These are phyloP conservation scores for Dicyrtoma fusca DNA, from an alignment of 2,888 invertebrate genomes.

Conservation along the genomic window DNA sequence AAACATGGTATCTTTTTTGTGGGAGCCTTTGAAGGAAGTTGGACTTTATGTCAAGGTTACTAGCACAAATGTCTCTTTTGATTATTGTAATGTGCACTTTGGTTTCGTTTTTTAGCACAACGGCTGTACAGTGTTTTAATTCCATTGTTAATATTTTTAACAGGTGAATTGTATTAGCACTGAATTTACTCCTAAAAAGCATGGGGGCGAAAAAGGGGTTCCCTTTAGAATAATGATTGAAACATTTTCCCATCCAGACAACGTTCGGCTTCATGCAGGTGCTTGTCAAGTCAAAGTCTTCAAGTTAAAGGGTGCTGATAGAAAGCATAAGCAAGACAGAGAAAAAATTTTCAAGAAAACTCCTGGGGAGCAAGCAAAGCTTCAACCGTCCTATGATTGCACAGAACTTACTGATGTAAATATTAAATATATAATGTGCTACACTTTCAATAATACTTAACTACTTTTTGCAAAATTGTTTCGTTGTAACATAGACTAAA, in stretches of 20 bases:
- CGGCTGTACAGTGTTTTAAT: no score
- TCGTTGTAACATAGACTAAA: no score
- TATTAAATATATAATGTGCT: neutral
- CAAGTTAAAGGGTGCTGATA: constrained; percentile 88
- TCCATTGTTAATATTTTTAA: constrained; percentile 8
- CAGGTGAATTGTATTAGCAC: constrained; percentile 95
- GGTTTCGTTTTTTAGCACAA: no score
- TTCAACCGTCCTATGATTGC: constrained; percentile 93
- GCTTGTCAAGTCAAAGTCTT: constrained; percentile 94
- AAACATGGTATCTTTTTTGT: constrained; percentile 84
- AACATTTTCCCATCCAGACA: constrained; percentile 71
- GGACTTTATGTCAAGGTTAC: constrained; percentile 95
- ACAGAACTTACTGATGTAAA: constrained; percentile 86
- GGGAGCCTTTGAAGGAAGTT: constrained; percentile 96
- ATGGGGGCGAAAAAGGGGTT: constrained; percentile 97
- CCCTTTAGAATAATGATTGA: constrained; percentile 95
- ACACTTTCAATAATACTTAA: neutral
- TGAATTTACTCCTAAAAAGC: constrained; percentile 96
- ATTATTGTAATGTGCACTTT: no score
- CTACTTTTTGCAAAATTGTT: no score
- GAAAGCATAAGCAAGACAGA: constrained; percentile 94
- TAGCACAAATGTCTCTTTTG: no score
- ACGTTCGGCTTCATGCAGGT: constrained; percentile 79
- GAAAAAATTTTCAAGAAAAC: constrained; percentile 90
- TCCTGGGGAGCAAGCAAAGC: constrained; percentile 82